Evolutionary conservation across 2,888 invertebrate genomes (phyloP).

Genomic region (Apodemia zela): DNA sequence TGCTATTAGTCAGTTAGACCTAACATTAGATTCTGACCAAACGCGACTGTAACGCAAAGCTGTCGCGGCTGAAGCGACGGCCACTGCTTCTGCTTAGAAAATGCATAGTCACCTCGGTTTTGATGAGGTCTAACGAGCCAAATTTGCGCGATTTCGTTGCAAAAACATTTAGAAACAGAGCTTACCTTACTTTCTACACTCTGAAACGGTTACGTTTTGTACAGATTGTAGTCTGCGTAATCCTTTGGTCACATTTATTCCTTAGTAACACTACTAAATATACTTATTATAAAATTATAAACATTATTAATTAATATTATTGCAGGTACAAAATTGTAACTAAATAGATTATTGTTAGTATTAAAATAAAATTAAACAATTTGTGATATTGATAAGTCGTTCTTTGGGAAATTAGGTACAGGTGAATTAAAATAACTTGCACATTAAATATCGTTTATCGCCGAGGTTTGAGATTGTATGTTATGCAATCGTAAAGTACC

Average conservation of each 20-base stretch:
- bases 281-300: constrained; percentile 16
- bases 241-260: constrained; percentile 2
- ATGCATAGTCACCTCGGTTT: no score
- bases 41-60: no score
- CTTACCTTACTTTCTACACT: no score
- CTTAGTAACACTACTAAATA: constrained; percentile 6
- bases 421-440: constrained; percentile 6
- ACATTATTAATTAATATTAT: constrained; percentile 39
- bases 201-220: background rate
- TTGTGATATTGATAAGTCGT: constrained; percentile 4
- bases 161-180: no score
- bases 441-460: background rate
- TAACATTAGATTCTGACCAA: no score
- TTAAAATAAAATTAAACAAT: constrained; percentile 17
- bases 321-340: constrained; percentile 52
- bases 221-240: background rate
- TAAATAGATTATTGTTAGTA: constrained; percentile 27
- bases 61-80: no score
- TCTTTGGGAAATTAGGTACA: constrained; percentile 21
- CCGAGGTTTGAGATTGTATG: background rate
- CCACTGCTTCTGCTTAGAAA: no score
- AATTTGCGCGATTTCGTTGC: no score
- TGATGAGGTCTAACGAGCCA: no score
- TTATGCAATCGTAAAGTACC: no score
- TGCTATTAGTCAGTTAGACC: no score